phyloP scores from a whole-genome alignment of 2,113 vertebrate genomes.

The Aldabrachelys gigantea region DNA sequence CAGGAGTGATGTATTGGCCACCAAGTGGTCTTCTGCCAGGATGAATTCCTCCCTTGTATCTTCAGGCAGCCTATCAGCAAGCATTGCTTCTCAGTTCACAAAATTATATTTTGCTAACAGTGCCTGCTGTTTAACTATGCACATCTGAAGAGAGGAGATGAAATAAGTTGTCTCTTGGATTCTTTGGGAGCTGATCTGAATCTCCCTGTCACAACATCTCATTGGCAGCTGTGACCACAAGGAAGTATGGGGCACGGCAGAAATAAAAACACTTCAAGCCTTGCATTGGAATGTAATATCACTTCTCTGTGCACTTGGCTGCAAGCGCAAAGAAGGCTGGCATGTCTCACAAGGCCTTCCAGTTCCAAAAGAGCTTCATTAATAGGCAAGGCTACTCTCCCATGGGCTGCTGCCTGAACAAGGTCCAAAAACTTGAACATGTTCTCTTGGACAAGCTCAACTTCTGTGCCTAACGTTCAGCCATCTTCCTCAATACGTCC shows the following conservation, averaged over 20 bases:
- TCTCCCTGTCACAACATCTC: neutral
- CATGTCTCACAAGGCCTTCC: neutral
- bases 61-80: neutral
- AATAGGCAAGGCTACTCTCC: neutral
- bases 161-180: neutral
- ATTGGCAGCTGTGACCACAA: no score
- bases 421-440: neutral
- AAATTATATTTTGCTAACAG: neutral
- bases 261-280: neutral
- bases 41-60: neutral
- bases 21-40: neutral
- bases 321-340: neutral
- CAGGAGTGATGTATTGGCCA: neutral
- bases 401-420: neutral
- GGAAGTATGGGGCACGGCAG: neutral
- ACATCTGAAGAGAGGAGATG: neutral
- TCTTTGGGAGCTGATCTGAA: neutral
- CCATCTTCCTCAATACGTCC: neutral
- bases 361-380: neutral
- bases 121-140: neutral
- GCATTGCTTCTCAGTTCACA: neutral
- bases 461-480: neutral
- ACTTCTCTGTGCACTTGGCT: neutral
- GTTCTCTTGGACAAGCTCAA: neutral
- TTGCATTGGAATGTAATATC: neutral